Percentiles rank a stretch among this genome's conserved stretches.
These are phyloP conservation scores for Drosophila kikkawai DNA, from an alignment of 1,140 invertebrate species.

Conservation along the genomic window DNA sequence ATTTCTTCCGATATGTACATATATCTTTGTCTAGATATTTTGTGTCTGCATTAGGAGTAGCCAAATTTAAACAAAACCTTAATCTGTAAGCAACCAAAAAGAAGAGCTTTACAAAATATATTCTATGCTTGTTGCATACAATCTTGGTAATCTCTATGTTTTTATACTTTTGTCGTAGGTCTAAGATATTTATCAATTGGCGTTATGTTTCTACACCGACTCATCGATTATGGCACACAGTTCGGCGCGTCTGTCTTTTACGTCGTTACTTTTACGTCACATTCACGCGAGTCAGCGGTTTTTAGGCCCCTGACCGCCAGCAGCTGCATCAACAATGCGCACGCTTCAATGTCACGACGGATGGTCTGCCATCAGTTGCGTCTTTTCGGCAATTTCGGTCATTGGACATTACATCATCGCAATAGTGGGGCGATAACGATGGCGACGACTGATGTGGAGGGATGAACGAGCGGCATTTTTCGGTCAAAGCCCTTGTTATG, in stretches of 20 bases:
- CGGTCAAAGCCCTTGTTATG: conserved; percentile 24
- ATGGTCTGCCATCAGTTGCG: conserved; percentile 39
- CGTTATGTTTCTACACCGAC: conserved; percentile 3
- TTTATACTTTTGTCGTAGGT: neutral
- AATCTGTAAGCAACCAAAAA: neutral
- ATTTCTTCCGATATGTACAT: neutral
- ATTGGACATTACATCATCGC: conserved; percentile 66
- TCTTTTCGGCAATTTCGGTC: conserved; percentile 62
- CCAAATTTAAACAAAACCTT: neutral
- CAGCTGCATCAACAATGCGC: conserved; percentile 31
- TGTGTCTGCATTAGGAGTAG: neutral
- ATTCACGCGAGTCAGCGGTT: neutral
- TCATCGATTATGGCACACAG: neutral
- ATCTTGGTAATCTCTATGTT: neutral
- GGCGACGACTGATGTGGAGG: conserved; percentile 13
- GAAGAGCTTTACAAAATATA: no score
- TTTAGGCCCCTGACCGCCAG: conserved; percentile 24
- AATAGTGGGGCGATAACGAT: conserved; percentile 27
- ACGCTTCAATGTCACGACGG: conserved; percentile 33
- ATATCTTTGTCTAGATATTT: neutral
- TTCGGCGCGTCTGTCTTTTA: neutral
- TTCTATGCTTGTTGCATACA: neutral
- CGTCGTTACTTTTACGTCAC: neutral
- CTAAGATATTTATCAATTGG: neutral
- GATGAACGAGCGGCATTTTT: conserved; percentile 34